phyloP scores from a whole-genome alignment of 2,888 invertebrate species.

The Cantharis rustica region DNA sequence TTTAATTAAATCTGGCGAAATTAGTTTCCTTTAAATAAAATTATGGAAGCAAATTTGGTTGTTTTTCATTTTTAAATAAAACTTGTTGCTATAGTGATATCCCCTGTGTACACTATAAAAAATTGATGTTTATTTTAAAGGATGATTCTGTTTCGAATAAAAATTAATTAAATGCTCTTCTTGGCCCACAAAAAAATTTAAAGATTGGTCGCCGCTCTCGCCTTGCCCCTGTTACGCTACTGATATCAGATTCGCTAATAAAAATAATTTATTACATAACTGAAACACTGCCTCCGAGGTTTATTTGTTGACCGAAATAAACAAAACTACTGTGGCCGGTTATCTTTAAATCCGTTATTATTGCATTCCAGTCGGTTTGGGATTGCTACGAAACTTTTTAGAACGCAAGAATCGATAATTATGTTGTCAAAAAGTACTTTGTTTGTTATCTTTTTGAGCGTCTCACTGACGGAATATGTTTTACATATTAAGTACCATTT shows the following conservation, averaged over 20 bases:
- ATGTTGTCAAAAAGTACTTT: not conserved
- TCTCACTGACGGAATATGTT: not conserved
- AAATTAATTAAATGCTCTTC: no score
- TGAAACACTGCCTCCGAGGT: not conserved
- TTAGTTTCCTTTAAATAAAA: no score
- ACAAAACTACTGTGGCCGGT: not conserved
- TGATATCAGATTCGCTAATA: not conserved
- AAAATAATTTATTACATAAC: not conserved
- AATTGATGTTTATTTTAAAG: no score
- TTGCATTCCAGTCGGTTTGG: not conserved
- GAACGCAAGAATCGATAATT: not conserved
- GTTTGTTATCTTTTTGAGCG: not conserved
- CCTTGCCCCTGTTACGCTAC: not conserved
- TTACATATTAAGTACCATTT: not conserved
- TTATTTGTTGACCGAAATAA: constrained; percentile 1
- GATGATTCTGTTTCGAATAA: no score
- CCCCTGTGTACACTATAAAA: no score
- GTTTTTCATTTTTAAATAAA: no score
- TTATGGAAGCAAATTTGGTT: no score
- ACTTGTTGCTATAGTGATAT: no score
- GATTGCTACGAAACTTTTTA: not conserved
- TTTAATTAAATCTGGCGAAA: no score
- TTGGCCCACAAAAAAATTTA: no score
- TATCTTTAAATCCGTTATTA: not conserved
- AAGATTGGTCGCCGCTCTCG: not conserved